These are phyloP conservation scores for Porites divaricata DNA, from an alignment of 92 coral and sea anemone genomes.

Conservation along the genomic window DNA sequence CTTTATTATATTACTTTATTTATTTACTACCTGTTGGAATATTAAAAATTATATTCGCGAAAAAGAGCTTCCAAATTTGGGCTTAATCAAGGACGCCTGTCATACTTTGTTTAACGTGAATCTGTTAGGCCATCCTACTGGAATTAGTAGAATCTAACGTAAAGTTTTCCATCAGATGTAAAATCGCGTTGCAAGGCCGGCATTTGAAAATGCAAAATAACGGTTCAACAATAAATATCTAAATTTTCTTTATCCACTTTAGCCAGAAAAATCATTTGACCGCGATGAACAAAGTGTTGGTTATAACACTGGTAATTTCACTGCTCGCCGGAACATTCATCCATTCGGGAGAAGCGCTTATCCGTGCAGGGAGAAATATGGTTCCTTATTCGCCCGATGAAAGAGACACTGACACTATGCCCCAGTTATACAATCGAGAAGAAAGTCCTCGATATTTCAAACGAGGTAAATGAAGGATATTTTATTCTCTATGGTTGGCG, in stretches of 20 bases:
- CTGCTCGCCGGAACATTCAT: not conserved
- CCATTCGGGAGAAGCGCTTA: not conserved
- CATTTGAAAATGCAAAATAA: no score
- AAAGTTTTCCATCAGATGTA: no score
- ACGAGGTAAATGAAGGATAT: not conserved
- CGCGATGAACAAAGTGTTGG: conserved; percentile 6
- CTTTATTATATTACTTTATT: no score
- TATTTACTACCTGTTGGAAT: no score
- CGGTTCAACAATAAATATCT: not conserved
- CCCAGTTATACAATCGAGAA: conserved; percentile 5
- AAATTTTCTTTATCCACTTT: not conserved
- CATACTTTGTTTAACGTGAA: no score
- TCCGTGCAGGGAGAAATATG: conserved; percentile 35
- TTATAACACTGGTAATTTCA: not conserved
- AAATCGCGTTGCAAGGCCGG: no score
- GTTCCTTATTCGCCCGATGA: conserved; percentile 5
- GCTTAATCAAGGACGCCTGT: no score
- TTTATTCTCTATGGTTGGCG: not conserved
- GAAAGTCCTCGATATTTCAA: conserved; percentile 9
- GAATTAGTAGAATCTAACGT: no score
- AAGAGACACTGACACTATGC: not conserved
- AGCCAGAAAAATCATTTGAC: not conserved
- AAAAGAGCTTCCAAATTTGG: no score
- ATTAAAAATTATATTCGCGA: no score
- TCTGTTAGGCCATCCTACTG: no score